Base-by-base conservation (phyloP, 2,797 vertebrate species). In the Rousettus madagascariensis region DNA sequence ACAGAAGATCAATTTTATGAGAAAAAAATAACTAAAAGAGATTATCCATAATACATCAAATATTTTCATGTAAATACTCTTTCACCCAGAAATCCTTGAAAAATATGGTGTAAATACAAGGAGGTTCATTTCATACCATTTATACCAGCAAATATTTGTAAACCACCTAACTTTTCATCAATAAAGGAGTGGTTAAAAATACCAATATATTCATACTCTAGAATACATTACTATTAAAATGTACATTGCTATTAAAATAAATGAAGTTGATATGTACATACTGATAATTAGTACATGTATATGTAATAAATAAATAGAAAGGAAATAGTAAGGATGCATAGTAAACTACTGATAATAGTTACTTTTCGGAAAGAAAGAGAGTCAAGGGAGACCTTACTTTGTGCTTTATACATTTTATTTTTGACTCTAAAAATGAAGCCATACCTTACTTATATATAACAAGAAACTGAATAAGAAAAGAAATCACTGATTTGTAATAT, bases 141-240 rank as follows among this genome's bases (percentile, higher is more conserved):
- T 83, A 36, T 91, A 86, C 46, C 28, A 93, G 55, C 12, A 72
- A 87, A 93, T 71, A 61, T 57, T 77, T 85, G 7, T 55, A 77
- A 85, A 26, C 57, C 51, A 69, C 36, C 26, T 68, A 92, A 71
- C 33, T 69, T 43, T 59, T 78, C 30, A 51, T 86, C 26, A 86
- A 19, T 9, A 78, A 71, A 57, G 22, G 63, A 57, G n/a, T 7
- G 9, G 36, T 36, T 79, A 57, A 59, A 85, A 92, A 63, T 51
- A 78, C 79, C 6, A 75, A 13, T 55, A 77, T 79, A 57, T 38
- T 74, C 22, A 43, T 66, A 85, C 51, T 53, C 11, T 38, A 38
- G 43, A 82, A 51, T 41, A 82, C 26, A 92, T 4, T 78, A 51
- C 63, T 79, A 61, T 79, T 93, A 86, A 92, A 91, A 75, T 55